Evolutionary conservation across 1,140 invertebrate genomes (phyloP).

Genomic region (Chrysomallon squamiferum): DNA sequence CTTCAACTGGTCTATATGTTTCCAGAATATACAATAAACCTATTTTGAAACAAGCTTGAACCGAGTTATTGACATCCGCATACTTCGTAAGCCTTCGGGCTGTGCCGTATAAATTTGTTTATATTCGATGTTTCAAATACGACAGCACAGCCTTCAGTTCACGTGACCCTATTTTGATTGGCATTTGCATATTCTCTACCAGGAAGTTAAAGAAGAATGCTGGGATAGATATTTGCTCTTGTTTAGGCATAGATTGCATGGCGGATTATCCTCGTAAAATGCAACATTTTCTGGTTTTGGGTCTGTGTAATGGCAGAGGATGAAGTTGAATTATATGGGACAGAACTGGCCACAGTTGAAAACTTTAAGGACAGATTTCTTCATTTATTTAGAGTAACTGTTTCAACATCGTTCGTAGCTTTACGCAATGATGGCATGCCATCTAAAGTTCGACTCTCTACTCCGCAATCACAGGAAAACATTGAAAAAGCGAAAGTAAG

Average conservation of each 20-base stretch:
- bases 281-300: background rate
- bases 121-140: too few species aligned
- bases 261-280: too few species aligned
- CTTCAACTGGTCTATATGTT: too few species aligned
- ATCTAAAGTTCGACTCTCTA: background rate
- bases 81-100: too few species aligned
- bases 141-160: too few species aligned
- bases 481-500: conserved; percentile 8
- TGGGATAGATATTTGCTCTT: background rate
- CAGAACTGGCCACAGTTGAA: background rate
- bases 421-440: background rate
- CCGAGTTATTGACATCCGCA: too few species aligned
- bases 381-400: background rate
- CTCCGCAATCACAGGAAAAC: background rate
- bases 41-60: too few species aligned
- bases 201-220: conserved; percentile 3
- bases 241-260: too few species aligned
- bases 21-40: too few species aligned
- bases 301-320: conserved; percentile 6
- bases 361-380: background rate
- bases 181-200: background rate
- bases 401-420: background rate
- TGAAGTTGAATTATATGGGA: background rate
- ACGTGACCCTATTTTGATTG: too few species aligned
- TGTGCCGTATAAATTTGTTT: too few species aligned